Evolutionary conservation across 2,113 vertebrate genomes (phyloP), one percentile per base, ranked within the genome.

Genomic region (Chlorodrepanis virens): DNA sequence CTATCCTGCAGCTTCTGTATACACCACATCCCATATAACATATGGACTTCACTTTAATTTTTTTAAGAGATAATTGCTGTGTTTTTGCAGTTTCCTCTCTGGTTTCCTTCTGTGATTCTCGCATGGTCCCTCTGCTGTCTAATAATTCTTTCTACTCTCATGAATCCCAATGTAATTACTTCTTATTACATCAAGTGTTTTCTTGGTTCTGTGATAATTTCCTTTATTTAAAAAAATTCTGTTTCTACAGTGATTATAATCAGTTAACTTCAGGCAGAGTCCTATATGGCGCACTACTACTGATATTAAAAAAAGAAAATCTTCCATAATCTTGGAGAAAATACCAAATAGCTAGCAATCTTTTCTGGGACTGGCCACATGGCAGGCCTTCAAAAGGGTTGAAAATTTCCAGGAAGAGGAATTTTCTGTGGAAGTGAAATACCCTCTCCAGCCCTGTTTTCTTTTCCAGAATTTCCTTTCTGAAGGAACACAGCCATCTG

Each of bases 401-500:
- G 24, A n/a, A 67, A 3, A 68, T 14, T 94, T 85, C 39, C 56
- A 60, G 45, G 39, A 85, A 60, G 10, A 75, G 3, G 16, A 85
- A 22, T 35, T 65, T 10, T 64, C 44, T 68, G 14, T 11, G 3
- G 22, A 72, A 27, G 4, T 23, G 18, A 81, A 81, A 74, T n/a
- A 60, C 2, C 10, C 16, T 47, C 33, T 69, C 57, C 35, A 52
- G 42, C 11, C 10, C 23, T 6, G 1, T 27, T 24, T 65, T 71
- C 29, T 91, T 89, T 71, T 70, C 28, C 95, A 98, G 97, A 98
- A 67, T 89, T 87, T 95, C 27, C 39, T 82, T 10, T 42, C 70
- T 8, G 92, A 97, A 47, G 94, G 84, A 81, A 95, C 89, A 4
- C 83, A 97, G 44, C 97, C 97, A 83, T 97, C 97, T 1, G 92